Evolutionary conservation across 2,113 vertebrate species (phyloP).

Genomic region (Apodemus sylvaticus): DNA sequence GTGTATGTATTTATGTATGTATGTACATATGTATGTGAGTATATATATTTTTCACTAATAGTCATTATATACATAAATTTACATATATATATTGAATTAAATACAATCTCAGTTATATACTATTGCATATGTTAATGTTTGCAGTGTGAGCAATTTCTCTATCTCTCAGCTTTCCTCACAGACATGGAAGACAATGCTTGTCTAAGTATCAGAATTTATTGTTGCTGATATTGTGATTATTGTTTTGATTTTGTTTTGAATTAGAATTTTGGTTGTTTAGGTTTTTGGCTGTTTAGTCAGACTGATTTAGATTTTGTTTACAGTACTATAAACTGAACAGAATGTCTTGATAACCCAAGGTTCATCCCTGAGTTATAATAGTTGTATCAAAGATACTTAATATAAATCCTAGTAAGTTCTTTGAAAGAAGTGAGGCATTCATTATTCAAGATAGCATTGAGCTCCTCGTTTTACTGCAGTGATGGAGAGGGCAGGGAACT

Average conservation of each 20-base stretch:
- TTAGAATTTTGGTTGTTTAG: neutral
- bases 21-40: too few relatives aligned
- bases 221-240: too few relatives aligned
- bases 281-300: neutral
- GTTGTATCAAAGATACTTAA: neutral
- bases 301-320: neutral
- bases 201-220: neutral
- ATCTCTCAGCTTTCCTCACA: neutral
- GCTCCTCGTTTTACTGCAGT: neutral
- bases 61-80: neutral
- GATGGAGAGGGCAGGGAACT: neutral
- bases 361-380: neutral
- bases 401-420: neutral
- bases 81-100: neutral
- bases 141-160: neutral
- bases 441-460: neutral
- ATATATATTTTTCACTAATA: neutral
- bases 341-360: rapidly evolving
- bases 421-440: neutral
- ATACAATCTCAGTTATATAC: neutral
- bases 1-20: too few relatives aligned
- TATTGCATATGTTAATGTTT: neutral
- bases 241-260: neutral
- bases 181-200: neutral
- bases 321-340: neutral